Conservation (phyloP, 2,797 vertebrate genomes). For the Bovichtus variegatus region DNA sequence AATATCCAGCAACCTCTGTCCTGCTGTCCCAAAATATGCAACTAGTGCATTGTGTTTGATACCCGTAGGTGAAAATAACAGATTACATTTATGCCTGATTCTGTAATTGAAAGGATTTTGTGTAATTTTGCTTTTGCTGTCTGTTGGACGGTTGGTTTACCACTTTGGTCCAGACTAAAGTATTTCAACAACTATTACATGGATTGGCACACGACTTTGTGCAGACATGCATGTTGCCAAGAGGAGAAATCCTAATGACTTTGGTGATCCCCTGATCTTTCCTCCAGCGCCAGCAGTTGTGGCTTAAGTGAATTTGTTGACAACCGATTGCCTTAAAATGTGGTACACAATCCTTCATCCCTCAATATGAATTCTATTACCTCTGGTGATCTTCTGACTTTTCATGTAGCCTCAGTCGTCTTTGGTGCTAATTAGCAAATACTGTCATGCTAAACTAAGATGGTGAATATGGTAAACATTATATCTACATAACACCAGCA, state of each 20-base stretch:
- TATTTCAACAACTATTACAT: background rate
- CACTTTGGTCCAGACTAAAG: background rate
- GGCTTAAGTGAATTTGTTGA: too few relatives aligned
- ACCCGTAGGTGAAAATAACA: background rate
- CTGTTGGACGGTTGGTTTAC: background rate
- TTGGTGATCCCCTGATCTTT: background rate
- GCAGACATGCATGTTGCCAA: background rate
- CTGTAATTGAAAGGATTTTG: background rate
- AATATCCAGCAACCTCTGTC: background rate
- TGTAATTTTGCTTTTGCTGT: background rate
- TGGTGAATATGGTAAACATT: background rate
- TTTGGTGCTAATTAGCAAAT: background rate
- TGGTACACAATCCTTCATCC: background rate
- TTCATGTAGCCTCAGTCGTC: background rate
- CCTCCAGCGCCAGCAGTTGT: too few relatives aligned
- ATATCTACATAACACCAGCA: background rate
- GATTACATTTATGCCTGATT: background rate
- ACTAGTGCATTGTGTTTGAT: background rate
- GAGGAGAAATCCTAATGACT: background rate
- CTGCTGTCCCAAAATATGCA: conserved; percentile 5
- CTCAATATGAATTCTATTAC: background rate
- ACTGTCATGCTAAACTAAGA: background rate
- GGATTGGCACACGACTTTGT: background rate
- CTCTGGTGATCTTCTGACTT: background rate
- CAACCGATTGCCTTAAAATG: background rate